These are phyloP conservation scores for Caranx ignobilis DNA, from an alignment of 2,113 vertebrate genomes.

Conservation along the genomic window DNA sequence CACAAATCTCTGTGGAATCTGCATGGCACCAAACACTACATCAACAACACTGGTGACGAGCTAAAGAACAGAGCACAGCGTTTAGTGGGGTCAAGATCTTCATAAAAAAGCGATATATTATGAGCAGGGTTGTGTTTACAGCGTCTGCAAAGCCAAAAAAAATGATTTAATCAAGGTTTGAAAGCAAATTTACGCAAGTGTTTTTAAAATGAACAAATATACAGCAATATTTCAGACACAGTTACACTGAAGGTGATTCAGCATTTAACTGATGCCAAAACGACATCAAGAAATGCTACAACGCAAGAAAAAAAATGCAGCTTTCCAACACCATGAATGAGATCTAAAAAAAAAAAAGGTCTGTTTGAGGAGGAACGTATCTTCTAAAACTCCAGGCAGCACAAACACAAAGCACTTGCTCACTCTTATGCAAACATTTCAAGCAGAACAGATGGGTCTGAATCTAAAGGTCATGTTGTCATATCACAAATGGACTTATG, in stretches of 20 bases:
- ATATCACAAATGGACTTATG: slow-evolving; percentile 73
- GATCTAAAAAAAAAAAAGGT: slow-evolving; percentile 3
- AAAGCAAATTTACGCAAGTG: background rate
- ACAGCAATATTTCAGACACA: background rate
- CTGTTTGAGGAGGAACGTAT: slow-evolving; percentile 31
- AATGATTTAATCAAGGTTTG: too few relatives aligned
- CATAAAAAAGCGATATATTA: background rate
- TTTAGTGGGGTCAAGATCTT: background rate
- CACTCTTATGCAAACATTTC: slow-evolving; percentile 55
- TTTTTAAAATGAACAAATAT: background rate
- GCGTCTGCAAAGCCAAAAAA: background rate
- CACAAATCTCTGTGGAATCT: background rate
- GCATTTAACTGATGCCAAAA: background rate
- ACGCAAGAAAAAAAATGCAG: background rate
- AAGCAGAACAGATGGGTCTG: slow-evolving; percentile 67
- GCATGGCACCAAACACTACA: background rate
- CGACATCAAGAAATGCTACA: too few relatives aligned
- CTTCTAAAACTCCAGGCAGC: slow-evolving; percentile 24
- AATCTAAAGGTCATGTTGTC: slow-evolving; percentile 76
- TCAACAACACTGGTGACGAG: background rate
- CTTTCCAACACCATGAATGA: background rate
- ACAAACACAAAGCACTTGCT: slow-evolving; percentile 32
- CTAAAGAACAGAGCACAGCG: background rate
- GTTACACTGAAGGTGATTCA: background rate
- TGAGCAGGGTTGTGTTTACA: background rate